Evolutionary conservation across 2,113 vertebrate genomes (phyloP), one percentile per base, ranked within the genome.

Genomic region (Anarhynchus alexandrinus): DNA sequence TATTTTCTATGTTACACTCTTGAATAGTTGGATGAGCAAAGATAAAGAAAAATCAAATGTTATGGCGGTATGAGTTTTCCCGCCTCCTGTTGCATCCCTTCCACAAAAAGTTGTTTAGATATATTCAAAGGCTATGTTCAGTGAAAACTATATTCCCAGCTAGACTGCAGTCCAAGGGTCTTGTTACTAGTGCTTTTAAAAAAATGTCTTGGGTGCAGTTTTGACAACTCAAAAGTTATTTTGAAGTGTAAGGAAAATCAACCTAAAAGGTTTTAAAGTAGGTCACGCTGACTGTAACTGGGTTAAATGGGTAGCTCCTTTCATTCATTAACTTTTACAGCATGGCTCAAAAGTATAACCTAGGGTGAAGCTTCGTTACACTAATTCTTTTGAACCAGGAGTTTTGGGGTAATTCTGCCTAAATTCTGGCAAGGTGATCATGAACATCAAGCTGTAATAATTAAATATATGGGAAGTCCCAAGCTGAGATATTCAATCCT

Each of bases 51-150:
- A 77, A 57, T 21, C 22, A 38, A 29, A 51, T 34, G 15, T 38
- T 77, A 57, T 38, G 36, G 36, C 0, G 0, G 8, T 36, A 25
- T 0, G 25, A 57, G 22, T 58, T 82, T 65, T 38, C 13, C 40
- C 5, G n/a, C 23, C 36, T 54, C 16, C 32, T 82, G 1, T 16
- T 57, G 32, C 49, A 57, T 36, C 21, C 36, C n/a, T 52, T 57
- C 11, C 42, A 51, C 30, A 59, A n/a, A 9, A 71, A 77, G 8
- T 45, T 47, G 42, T 58, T 81, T 15, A 32, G 27, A 10, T 57
- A 2, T 13, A 59, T 23, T 38, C 29, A 32, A 67, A 69, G 20
- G 14, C 32, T 26, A 9, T 54, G 22, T 59, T 71, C 18, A 59
- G 18, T 55, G 30, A 32, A n/a, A 65, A 58, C 8, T 45, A 2